Evolutionary conservation across 2,113 vertebrate species (phyloP).

Genomic region (Rhynchomys soricoides): DNA sequence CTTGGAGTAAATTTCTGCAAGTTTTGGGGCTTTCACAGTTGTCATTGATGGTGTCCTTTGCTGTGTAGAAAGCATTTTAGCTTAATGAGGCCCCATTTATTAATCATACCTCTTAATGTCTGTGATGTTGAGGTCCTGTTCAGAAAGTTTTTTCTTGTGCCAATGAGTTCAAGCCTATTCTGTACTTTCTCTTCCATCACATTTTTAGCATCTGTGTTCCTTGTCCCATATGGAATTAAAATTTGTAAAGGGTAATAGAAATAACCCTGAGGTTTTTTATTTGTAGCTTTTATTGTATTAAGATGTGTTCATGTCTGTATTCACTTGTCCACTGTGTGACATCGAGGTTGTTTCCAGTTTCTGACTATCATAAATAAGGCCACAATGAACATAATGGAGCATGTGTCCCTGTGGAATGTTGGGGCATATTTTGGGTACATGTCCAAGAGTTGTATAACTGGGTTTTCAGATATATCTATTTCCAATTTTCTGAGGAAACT

Average conservation of each 20-base stretch:
- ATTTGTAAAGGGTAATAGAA: not conserved
- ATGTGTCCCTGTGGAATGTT: too few species aligned
- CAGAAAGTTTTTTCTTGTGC: not conserved
- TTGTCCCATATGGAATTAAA: not conserved
- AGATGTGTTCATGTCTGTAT: not conserved
- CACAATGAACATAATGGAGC: too few species aligned
- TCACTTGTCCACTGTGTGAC: too few species aligned
- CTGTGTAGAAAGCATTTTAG: not conserved
- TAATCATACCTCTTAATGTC: too few species aligned
- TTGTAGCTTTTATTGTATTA: not conserved
- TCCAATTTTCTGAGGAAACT: too few species aligned
- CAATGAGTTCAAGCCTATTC: not conserved
- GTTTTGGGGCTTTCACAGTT: not conserved
- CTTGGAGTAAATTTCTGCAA: not conserved
- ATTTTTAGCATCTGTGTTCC: not conserved
- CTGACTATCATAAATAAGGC: too few species aligned
- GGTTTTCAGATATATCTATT: too few species aligned
- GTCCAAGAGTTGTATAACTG: too few species aligned
- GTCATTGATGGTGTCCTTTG: not conserved
- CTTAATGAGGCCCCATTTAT: too few species aligned
- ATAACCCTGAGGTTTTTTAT: not conserved
- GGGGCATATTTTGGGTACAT: too few species aligned
- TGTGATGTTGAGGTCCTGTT: too few species aligned
- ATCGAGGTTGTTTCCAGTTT: too few species aligned
- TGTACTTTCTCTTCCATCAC: not conserved